Evolutionary conservation across 2,797 vertebrate species (phyloP).

Genomic region (Discoglossus pictus): DNA sequence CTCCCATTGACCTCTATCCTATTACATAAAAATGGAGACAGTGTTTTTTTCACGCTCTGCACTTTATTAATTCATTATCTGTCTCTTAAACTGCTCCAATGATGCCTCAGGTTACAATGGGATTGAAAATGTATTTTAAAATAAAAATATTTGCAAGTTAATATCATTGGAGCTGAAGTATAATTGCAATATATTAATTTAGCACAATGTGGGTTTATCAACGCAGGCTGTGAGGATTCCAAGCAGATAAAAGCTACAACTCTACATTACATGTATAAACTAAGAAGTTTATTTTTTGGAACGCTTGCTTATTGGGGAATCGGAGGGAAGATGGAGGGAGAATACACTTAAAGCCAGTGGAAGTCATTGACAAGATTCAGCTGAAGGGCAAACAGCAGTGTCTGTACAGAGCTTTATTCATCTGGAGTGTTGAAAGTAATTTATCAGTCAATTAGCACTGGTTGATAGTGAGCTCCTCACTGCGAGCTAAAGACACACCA

Average conservation of each 20-base stretch:
- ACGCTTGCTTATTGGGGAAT: not conserved
- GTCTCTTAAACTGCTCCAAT: too few relatives aligned
- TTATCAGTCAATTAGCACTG: conserved; percentile 43
- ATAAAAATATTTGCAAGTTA: too few relatives aligned
- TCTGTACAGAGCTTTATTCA: conserved; percentile 21
- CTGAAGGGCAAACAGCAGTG: conserved; percentile 18
- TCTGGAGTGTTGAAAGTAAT: conserved; percentile 35
- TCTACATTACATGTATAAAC: not conserved
- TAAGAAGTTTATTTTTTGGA: not conserved
- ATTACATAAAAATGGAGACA: too few relatives aligned
- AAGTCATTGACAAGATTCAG: conserved; percentile 28
- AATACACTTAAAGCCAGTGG: conserved; percentile 26
- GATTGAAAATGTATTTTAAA: too few relatives aligned
- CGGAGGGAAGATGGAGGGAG: not conserved
- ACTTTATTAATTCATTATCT: too few relatives aligned
- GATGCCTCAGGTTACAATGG: too few relatives aligned
- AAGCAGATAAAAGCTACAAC: not conserved
- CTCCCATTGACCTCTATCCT: too few relatives aligned
- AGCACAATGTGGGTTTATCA: too few relatives aligned
- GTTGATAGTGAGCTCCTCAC: conserved; percentile 14
- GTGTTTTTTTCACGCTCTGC: too few relatives aligned
- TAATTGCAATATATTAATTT: too few relatives aligned
- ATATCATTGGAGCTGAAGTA: too few relatives aligned
- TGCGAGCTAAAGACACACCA: conserved; percentile 26
- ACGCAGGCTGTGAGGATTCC: too few relatives aligned